Base-by-base conservation (phyloP, 2,888 invertebrate species). In the Pyrocoelia pectoralis region DNA sequence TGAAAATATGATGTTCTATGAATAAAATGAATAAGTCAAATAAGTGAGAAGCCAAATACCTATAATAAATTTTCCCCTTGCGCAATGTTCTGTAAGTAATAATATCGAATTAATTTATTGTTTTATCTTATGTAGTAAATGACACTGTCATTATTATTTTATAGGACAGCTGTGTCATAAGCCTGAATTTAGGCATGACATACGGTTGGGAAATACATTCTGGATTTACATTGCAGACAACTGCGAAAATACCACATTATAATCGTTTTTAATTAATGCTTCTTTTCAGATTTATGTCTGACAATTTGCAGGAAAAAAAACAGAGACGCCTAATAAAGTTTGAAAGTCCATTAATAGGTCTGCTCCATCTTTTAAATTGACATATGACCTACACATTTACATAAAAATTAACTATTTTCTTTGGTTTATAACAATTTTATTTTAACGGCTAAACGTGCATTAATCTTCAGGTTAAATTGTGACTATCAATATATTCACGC, bases 181-280 rank as follows among this genome's bases (percentile, higher is more conserved):
- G 62, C 57, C 57, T 57, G 62, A 62, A 59, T 64, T 64, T 56
- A 64, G 62, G 55, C 64, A 56, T 64, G 64, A 59, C 57, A 61
- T 51, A 61, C 56, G 33, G 56, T 61, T 61, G 51, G 61, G 56
- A 61, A 56, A 56, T 50, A 55, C 61, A 51, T 50, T 59, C 61
- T 17, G 54, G 59, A 52, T 53, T 55, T 55, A 55, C 54, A 51
- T 55, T 55, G 50, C 55, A 59, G 56, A 41, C 56, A 51, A 64
- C 41, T 65, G 56, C 56, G 56, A 61, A 57, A 65, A 61, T 61
- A 65, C 57, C 65, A 54, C 53, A 59, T 51, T 59, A 59, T 59
- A 59, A 65, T 61, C 46, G 61, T 56, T 61, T 60, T 52, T 65
- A 65, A 65, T 65, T 65, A 65, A 61, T 65, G 53, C 50, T 61